Base-by-base conservation (phyloP, 2,888 invertebrate genomes). In the Plebejus melissa region DNA sequence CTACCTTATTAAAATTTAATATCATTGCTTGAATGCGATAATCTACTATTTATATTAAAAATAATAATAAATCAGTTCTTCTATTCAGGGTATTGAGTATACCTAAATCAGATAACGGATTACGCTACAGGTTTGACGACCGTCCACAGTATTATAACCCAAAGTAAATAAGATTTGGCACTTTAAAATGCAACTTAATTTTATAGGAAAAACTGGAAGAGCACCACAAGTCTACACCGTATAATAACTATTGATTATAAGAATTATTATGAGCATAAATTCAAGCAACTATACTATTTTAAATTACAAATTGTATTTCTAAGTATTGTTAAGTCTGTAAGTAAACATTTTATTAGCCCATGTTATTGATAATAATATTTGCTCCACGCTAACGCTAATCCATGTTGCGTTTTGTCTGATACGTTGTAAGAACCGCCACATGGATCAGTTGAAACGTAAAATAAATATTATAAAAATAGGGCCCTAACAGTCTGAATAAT, bases 141-240 rank as follows among this genome's bases (percentile, higher is more conserved):
- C 28, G 60, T 60, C 28, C 22, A 60, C 28, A 11, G 28, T 9
- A 60, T 9, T 9, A 60, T 60, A 65, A 54, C 70, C 54, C 75
- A 75, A 70, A 58, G 36, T 54, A 75, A 75, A 58, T 46, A 28
- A 71, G 38, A 75, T 75, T 75, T 75, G 75, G 75, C 75, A 75
- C 75, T 70, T 41, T 38, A 16, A 70, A 57, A 71, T 22, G 46
- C 57, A 70, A 75, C 72, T 54, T 72, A 54, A 46, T 71, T 72
- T 72, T 36, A 32, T 65, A 16, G 65, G 38, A 75, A 28, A 54
- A 58, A 41, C 57, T 58, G 71, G 75, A 75, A 75, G 75, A 69
- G 50, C 69, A 75, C 75, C 75, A 69, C 75, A 75, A 36, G 16
- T 54, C 46, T 69, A 75, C 46, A 75, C 74, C 65, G 22, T 65